These are phyloP conservation scores for Coronaproctus castanopsis DNA, from an alignment of 2,888 invertebrate genomes.

Conservation along the genomic window DNA sequence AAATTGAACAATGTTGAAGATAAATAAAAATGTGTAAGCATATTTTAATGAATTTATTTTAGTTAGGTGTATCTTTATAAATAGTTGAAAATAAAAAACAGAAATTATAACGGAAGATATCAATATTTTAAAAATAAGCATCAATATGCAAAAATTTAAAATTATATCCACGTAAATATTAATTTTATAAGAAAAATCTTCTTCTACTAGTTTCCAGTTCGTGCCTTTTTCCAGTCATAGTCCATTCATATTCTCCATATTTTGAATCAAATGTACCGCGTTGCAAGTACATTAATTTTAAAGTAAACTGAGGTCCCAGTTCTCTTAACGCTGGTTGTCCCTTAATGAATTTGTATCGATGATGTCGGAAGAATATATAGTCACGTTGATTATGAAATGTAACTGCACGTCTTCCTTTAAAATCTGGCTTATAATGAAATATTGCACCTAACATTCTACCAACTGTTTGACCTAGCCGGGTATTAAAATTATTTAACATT, in stretches of 20 bases:
- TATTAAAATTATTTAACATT: slow-evolving; percentile 86
- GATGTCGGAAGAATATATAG: slow-evolving; percentile 95
- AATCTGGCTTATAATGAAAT: slow-evolving; percentile 91
- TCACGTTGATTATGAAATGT: slow-evolving; percentile 99
- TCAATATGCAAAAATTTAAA: too few species aligned
- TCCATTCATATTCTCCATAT: slow-evolving; percentile 93
- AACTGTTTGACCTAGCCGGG: slow-evolving; percentile 72
- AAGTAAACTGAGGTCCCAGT: slow-evolving; percentile 90
- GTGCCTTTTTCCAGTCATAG: slow-evolving; percentile 71
- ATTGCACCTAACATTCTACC: slow-evolving; percentile 82
- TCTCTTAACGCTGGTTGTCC: slow-evolving; percentile 44
- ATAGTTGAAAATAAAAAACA: too few species aligned
- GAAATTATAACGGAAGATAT: too few species aligned
- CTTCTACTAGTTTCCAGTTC: slow-evolving; percentile 82
- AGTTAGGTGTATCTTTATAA: too few species aligned
- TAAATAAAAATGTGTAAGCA: too few species aligned
- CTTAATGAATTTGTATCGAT: slow-evolving; percentile 38
- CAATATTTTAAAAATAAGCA: too few species aligned
- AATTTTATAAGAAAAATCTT: slow-evolving; percentile 75
- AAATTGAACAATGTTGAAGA: too few species aligned
- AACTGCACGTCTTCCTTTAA: slow-evolving; percentile 74
- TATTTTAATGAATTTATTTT: too few species aligned
- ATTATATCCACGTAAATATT: too few species aligned
- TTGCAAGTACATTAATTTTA: slow-evolving; percentile 77
- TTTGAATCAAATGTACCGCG: slow-evolving; percentile 95